phyloP scores from a whole-genome alignment of 2,113 vertebrate species.

The Saccopteryx bilineata region DNA sequence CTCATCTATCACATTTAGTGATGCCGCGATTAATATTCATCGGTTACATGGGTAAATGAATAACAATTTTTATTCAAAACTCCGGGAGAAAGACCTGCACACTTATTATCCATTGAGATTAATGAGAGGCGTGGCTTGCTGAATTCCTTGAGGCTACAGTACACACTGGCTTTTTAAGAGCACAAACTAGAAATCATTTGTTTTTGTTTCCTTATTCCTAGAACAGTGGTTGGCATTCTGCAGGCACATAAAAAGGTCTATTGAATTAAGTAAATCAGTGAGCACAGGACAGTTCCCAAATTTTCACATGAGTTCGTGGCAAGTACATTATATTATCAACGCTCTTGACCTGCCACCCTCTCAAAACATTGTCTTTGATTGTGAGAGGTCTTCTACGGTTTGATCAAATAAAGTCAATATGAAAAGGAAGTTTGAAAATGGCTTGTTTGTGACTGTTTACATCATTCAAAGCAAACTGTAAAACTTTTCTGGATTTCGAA shows the following conservation, averaged over 20 bases:
- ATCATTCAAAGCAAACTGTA: neutral
- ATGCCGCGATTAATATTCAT: neutral
- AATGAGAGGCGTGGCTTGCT: neutral
- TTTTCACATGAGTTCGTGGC: neutral
- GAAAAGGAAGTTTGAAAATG: neutral
- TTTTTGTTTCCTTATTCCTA: slow-evolving; percentile 27
- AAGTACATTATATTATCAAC: neutral
- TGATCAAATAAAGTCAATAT: slow-evolving; percentile 26
- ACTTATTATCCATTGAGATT: neutral
- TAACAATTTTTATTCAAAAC: neutral
- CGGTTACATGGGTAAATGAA: neutral
- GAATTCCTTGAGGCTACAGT: neutral
- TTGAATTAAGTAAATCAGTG: slow-evolving; percentile 7
- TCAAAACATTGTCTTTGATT: slow-evolving; percentile 18
- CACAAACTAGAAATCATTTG: neutral
- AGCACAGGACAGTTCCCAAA: neutral
- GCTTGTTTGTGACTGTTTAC: neutral
- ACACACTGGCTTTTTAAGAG: neutral
- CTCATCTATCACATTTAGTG: neutral
- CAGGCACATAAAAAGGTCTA: neutral
- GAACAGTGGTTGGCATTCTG: neutral
- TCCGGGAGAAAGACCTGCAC: neutral
- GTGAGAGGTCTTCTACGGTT: neutral
- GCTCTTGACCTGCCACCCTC: neutral
- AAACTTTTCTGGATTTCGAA: neutral